These are phyloP conservation scores for Drosophila ohnishii DNA, from an alignment of 1,140 invertebrate genomes.

Conservation along the genomic window DNA sequence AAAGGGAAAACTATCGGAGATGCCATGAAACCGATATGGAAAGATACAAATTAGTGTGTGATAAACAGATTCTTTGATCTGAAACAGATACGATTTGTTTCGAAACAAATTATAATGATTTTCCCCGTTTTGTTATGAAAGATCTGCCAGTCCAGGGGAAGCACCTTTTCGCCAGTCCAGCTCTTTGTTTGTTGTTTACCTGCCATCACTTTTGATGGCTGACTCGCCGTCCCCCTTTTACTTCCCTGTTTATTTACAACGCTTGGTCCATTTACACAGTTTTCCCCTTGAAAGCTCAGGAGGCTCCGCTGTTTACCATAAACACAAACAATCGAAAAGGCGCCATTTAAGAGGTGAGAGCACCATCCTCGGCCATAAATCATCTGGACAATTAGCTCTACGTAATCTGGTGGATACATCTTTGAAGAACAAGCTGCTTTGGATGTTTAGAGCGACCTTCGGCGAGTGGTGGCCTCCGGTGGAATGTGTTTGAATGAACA, in stretches of 20 bases:
- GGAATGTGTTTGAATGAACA: slow-evolving; percentile 28
- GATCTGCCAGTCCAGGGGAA: slow-evolving; percentile 1
- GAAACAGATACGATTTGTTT: neutral
- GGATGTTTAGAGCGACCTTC: slow-evolving; percentile 40
- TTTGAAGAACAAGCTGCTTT: slow-evolving; percentile 23
- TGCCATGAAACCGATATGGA: slow-evolving; percentile 6
- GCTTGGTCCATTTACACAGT: slow-evolving; percentile 35
- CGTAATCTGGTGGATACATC: slow-evolving; percentile 18
- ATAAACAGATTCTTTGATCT: slow-evolving; percentile 16
- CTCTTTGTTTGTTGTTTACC: slow-evolving; percentile 19
- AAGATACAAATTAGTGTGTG: slow-evolving; percentile 15
- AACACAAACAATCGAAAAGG: slow-evolving; percentile 30
- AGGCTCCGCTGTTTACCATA: slow-evolving; percentile 22
- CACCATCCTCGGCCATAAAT: slow-evolving; percentile 36
- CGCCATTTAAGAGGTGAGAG: slow-evolving; percentile 23
- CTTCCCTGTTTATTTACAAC: slow-evolving; percentile 34
- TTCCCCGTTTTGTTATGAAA: slow-evolving; percentile 11
- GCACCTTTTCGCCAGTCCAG: slow-evolving; percentile 4
- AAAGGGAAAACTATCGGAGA: slow-evolving; percentile 10
- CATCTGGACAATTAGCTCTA: slow-evolving; percentile 50
- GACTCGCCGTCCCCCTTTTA: slow-evolving; percentile 15
- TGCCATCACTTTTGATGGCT: slow-evolving; percentile 15
- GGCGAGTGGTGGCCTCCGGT: slow-evolving; percentile 23
- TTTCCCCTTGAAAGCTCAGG: slow-evolving; percentile 9
- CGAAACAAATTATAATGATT: slow-evolving; percentile 3